phyloP scores from a whole-genome alignment of 2,888 invertebrate species.

The Scaeva pyrastri region DNA sequence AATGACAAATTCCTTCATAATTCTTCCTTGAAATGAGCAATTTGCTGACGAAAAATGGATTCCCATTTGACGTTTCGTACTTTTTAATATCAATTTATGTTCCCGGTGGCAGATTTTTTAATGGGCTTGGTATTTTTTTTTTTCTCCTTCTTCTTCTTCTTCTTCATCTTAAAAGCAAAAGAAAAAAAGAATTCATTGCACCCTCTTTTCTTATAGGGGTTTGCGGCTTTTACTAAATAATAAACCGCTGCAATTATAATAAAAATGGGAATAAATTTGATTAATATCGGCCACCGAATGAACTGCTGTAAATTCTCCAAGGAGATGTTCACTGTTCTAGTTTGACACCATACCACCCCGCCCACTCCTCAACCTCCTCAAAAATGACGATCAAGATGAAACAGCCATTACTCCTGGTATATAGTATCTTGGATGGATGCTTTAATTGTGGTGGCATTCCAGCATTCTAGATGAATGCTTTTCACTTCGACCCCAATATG shows the following conservation, averaged over 20 bases:
- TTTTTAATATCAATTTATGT: constrained; percentile 75
- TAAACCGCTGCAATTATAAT: constrained; percentile 73
- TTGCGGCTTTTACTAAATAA: constrained; percentile 49
- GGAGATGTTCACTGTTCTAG: constrained; percentile 30
- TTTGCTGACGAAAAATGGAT: constrained; percentile 74
- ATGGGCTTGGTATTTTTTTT: constrained; percentile 56
- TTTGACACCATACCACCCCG: not conserved
- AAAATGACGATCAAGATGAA: not conserved
- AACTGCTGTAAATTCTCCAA: constrained; percentile 62
- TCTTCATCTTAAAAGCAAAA: not conserved
- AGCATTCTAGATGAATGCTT: constrained; percentile 40
- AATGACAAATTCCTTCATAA: constrained; percentile 76
- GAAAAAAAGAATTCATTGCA: not conserved
- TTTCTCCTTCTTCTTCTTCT: too few relatives aligned
- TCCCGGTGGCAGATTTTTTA: constrained; percentile 74
- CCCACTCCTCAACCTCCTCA: too few relatives aligned
- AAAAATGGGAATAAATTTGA: constrained; percentile 70
- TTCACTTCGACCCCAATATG: constrained; percentile 48
- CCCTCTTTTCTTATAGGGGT: not conserved
- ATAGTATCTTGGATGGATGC: constrained; percentile 6
- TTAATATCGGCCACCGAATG: constrained; percentile 71
- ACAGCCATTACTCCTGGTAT: not conserved
- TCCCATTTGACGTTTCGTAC: constrained; percentile 75
- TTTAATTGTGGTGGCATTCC: constrained; percentile 63
- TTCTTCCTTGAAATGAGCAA: constrained; percentile 74